Evolutionary conservation across 2,888 invertebrate genomes (phyloP).

Genomic region (Caenorhabditis sp.): DNA sequence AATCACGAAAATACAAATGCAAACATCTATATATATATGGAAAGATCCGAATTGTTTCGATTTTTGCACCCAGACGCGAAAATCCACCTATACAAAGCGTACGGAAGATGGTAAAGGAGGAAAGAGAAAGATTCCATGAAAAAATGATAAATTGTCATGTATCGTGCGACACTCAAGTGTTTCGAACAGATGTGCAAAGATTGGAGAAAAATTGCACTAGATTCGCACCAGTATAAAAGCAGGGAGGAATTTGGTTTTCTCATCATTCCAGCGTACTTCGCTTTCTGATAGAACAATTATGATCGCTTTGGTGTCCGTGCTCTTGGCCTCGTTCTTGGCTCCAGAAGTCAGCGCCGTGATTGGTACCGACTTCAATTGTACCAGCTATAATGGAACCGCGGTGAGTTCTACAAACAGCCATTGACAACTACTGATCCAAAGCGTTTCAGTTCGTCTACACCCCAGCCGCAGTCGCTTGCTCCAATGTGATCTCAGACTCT

Average conservation of each 20-base stretch:
- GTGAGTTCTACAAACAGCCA: slow-evolving; percentile 1
- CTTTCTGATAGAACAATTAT: neutral
- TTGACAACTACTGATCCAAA: no score
- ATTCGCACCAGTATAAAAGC: neutral
- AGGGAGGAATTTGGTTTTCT: neutral
- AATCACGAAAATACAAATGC: no score
- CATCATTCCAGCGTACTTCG: neutral
- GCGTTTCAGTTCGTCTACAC: slow-evolving; percentile 45
- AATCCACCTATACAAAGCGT: no score
- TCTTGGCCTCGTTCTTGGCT: slow-evolving; percentile 23
- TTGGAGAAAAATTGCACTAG: neutral
- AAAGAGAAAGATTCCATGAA: neutral
- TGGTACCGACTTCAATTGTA: slow-evolving; percentile 44
- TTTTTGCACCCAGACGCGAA: no score
- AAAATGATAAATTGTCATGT: slow-evolving; percentile 7
- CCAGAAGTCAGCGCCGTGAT: slow-evolving; percentile 23
- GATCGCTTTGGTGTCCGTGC: slow-evolving; percentile 6
- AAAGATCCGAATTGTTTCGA: no score
- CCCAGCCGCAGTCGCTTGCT: slow-evolving; percentile 27
- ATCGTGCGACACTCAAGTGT: neutral
- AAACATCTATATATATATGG: no score
- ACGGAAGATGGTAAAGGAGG: slow-evolving; percentile 1
- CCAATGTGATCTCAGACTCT: slow-evolving; percentile 27
- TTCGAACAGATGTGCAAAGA: slow-evolving; percentile 1
- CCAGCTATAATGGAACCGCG: slow-evolving; percentile 39